Percentiles rank a stretch among this genome's conserved stretches.
These are phyloP conservation scores for Sphaeridia pumilis DNA, from an alignment of 2,888 invertebrate species.

Conservation along the genomic window DNA sequence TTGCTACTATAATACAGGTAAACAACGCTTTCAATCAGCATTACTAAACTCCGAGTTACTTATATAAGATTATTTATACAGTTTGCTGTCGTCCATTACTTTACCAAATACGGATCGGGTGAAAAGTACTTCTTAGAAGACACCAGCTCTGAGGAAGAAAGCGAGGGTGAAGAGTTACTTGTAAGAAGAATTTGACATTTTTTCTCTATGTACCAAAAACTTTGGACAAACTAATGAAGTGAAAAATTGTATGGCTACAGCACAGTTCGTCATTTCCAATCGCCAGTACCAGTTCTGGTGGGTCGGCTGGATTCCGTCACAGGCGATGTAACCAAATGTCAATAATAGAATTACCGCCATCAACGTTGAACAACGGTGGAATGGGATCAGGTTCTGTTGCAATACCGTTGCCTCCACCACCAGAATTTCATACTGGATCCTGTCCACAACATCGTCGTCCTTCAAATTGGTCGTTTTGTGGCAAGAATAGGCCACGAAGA, in stretches of 20 bases:
- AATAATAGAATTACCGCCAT: conserved; percentile 24
- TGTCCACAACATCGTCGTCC: conserved; percentile 15
- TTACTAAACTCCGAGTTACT: neutral
- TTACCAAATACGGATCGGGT: conserved; percentile 71
- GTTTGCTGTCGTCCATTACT: conserved; percentile 74
- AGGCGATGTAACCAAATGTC: conserved; percentile 23
- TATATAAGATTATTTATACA: conserved; percentile 32
- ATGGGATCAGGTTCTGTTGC: conserved; percentile 9
- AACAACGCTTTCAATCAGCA: neutral
- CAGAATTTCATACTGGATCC: conserved; percentile 2
- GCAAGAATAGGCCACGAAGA: conserved; percentile 6
- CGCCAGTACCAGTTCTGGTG: neutral
- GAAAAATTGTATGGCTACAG: neutral
- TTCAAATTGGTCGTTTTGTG: conserved; percentile 28
- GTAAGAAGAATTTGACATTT: neutral
- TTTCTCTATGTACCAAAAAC: neutral
- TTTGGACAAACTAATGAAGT: no score
- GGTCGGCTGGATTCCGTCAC: neutral
- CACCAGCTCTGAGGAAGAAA: conserved; percentile 48
- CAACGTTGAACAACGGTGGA: conserved; percentile 28
- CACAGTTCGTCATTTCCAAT: neutral
- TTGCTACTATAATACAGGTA: conserved; percentile 64
- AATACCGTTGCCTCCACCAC: conserved; percentile 2
- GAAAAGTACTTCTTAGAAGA: conserved; percentile 62
- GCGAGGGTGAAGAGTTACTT: conserved; percentile 33